These are phyloP conservation scores for Drosophila bipectinata DNA, from an alignment of 1,140 invertebrate genomes.

Conservation along the genomic window DNA sequence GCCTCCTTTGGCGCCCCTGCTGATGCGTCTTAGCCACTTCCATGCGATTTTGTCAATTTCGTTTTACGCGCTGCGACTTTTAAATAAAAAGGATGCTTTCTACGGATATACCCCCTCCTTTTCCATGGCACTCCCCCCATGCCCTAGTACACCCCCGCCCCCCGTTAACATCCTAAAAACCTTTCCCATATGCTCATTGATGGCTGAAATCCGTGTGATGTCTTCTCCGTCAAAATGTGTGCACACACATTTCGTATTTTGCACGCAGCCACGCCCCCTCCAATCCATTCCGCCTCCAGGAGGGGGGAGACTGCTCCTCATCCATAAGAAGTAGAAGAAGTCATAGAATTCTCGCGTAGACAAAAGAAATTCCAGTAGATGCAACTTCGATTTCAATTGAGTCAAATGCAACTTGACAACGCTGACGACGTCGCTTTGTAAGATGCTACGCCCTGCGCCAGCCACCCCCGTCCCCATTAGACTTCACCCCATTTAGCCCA, in stretches of 20 bases:
- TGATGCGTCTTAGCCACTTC: conserved; percentile 55
- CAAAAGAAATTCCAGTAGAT: conserved; percentile 45
- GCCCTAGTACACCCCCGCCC: too few species aligned
- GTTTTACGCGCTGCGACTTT: conserved; percentile 64
- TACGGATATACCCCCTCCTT: conserved; percentile 3
- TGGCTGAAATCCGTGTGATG: conserved; percentile 68
- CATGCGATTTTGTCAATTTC: conserved; percentile 74
- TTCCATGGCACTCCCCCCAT: not conserved
- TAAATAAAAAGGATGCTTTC: conserved; percentile 56
- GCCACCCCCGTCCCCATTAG: not conserved
- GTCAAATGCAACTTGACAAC: conserved; percentile 69
- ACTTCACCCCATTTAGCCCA: not conserved
- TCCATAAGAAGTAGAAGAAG: conserved; percentile 23
- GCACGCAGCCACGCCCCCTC: conserved; percentile 16
- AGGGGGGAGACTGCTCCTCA: not conserved
- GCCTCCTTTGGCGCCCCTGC: not conserved
- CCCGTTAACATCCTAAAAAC: not conserved
- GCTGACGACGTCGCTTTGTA: conserved; percentile 43
- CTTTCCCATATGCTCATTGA: conserved; percentile 56
- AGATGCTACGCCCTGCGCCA: not conserved
- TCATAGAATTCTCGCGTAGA: conserved; percentile 23
- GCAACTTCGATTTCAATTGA: conserved; percentile 77
- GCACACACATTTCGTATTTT: conserved; percentile 33
- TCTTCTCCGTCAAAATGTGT: conserved; percentile 62
- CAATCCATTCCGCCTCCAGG: not conserved